Conservation (phyloP, 35 echinoderm and acorn worm genomes). For the Strongylocentrotus purpuratus region DNA sequence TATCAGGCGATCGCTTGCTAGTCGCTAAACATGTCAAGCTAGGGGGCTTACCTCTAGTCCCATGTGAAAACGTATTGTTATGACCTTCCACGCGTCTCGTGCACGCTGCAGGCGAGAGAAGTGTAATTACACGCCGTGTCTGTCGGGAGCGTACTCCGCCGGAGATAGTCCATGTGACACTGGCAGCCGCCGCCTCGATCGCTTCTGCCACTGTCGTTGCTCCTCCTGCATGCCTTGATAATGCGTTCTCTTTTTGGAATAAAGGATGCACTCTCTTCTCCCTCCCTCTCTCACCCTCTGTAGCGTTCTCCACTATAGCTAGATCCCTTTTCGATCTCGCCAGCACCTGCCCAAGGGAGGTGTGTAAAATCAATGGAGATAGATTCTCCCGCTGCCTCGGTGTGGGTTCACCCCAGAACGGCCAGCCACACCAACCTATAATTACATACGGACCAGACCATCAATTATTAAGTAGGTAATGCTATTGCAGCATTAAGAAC, state of each 20-base stretch:
- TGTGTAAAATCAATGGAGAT: conserved; percentile 32
- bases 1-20: background rate
- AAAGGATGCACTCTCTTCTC: background rate
- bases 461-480: conserved; percentile 34
- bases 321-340: background rate
- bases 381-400: conserved; percentile 17
- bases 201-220: background rate
- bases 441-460: conserved; percentile 43
- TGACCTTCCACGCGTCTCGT: background rate
- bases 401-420: background rate
- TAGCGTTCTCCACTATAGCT: background rate
- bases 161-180: conserved; percentile 15
- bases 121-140: conserved; percentile 44
- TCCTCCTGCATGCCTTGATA: conserved; percentile 8
- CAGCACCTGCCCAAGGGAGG: conserved; percentile 25
- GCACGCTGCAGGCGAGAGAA: conserved; percentile 12
- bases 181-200: background rate
- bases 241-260: background rate
- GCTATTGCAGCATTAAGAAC: conserved; percentile 27
- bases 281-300: background rate
- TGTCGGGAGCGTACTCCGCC: conserved; percentile 16
- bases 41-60: conserved; percentile 21
- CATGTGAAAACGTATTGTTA: conserved; percentile 27
- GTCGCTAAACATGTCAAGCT: conserved; percentile 1
- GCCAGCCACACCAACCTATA: conserved; percentile 40